These are phyloP conservation scores for Catharus fuscescens DNA, from an alignment of 2,113 vertebrate genomes.

Conservation along the genomic window DNA sequence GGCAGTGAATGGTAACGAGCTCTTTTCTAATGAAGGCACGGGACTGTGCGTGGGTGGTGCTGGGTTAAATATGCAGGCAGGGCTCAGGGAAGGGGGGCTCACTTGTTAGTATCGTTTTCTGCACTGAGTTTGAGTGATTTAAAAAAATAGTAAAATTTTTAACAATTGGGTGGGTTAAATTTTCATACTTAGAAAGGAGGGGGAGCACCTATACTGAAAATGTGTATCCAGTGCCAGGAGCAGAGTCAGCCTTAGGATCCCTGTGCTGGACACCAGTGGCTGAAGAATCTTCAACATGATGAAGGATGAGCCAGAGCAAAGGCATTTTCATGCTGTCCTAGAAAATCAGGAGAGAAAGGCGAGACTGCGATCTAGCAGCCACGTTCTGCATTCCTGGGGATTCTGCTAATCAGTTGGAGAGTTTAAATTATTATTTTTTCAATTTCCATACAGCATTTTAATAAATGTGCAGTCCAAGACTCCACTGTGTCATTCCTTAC, in stretches of 20 bases:
- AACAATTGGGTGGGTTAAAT: not conserved
- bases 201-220: not conserved
- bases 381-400: not conserved
- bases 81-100: accelerated
- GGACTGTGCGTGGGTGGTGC: not conserved
- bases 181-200: not conserved
- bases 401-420: not conserved
- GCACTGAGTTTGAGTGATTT: not conserved
- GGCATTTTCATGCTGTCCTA: not conserved
- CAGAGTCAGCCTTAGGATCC: not conserved
- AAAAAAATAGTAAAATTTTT: not conserved
- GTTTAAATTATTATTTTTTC: not conserved
- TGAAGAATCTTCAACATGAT: not conserved
- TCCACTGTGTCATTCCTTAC: accelerated
- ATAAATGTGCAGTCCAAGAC: not conserved
- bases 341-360: not conserved
- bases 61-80: not conserved
- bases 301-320: not conserved
- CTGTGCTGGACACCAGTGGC: not conserved
- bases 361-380: not conserved
- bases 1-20: not conserved
- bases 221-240: accelerated
- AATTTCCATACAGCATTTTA: not conserved
- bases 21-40: not conserved
- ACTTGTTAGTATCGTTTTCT: accelerated